Evolutionary conservation across 2,888 invertebrate genomes (phyloP).

Genomic region (Autographa pulchrina): DNA sequence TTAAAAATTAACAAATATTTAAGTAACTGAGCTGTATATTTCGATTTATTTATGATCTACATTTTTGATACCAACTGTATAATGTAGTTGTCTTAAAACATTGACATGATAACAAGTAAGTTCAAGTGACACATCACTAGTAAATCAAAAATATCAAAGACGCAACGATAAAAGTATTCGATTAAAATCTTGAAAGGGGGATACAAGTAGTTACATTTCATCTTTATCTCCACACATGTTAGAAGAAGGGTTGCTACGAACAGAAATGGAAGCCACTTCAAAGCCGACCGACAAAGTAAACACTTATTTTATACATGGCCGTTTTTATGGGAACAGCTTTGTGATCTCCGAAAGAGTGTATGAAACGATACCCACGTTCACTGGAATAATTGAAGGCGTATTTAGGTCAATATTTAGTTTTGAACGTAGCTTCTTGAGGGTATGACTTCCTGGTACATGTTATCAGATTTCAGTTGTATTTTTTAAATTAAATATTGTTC

Average conservation of each 20-base stretch:
- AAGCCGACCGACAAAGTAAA: constrained; percentile 82
- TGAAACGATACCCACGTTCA: constrained; percentile 35
- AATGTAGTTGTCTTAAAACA: neutral
- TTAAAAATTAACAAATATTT: too few species aligned
- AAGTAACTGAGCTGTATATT: too few species aligned
- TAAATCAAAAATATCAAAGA: constrained; percentile 21
- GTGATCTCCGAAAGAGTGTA: constrained; percentile 62
- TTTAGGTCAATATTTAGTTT: constrained; percentile 59
- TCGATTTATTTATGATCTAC: too few species aligned
- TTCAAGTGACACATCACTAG: neutral
- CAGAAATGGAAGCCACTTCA: constrained; percentile 86
- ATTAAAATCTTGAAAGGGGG: constrained; percentile 63
- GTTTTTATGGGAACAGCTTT: constrained; percentile 80
- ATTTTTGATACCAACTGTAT: neutral
- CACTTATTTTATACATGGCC: constrained; percentile 79
- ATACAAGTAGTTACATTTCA: constrained; percentile 64
- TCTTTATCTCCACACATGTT: constrained; percentile 77
- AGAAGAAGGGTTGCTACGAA: constrained; percentile 82
- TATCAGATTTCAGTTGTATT: neutral
- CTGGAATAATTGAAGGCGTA: constrained; percentile 25
- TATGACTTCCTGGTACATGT: constrained; percentile 27
- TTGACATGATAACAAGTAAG: neutral
- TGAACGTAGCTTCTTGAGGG: constrained; percentile 25
- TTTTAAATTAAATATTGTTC: neutral
- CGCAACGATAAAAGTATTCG: constrained; percentile 45